These are phyloP conservation scores for Saxicola maurus DNA, from an alignment of 2,797 vertebrate genomes.

Conservation along the genomic window DNA sequence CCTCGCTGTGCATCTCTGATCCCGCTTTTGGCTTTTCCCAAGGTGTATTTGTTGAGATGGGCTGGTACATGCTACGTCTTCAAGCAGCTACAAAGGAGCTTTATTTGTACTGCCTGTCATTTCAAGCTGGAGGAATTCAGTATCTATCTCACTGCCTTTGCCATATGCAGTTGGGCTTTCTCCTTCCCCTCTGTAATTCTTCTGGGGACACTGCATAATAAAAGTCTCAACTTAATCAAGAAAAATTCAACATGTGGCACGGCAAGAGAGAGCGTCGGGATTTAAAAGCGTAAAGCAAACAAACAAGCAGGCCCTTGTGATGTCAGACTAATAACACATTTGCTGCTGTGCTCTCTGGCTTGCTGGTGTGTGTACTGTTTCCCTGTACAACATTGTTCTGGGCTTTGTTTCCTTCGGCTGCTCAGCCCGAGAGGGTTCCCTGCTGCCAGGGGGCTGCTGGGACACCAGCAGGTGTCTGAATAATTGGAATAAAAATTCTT, in stretches of 20 bases:
- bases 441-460: slow-evolving; percentile 43
- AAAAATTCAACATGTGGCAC: slow-evolving; percentile 51
- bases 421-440: slow-evolving; percentile 39
- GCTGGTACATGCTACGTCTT: neutral
- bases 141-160: slow-evolving; percentile 20
- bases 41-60: neutral
- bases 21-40: slow-evolving; percentile 23
- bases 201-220: slow-evolving; percentile 25
- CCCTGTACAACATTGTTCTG: slow-evolving; percentile 54
- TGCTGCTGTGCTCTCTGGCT: slow-evolving; percentile 19
- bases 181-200: slow-evolving; percentile 41
- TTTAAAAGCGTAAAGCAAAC: slow-evolving; percentile 49
- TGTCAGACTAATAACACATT: slow-evolving; percentile 52
- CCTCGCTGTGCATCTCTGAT: neutral
- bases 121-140: slow-evolving; percentile 45
- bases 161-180: slow-evolving; percentile 52
- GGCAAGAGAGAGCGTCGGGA: slow-evolving; percentile 17
- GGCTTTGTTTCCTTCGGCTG: slow-evolving; percentile 57
- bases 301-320: slow-evolving; percentile 49
- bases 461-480: slow-evolving; percentile 64
- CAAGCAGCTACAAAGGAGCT: slow-evolving; percentile 22
- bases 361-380: slow-evolving; percentile 41
- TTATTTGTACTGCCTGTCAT: slow-evolving; percentile 50
- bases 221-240: slow-evolving; percentile 65
- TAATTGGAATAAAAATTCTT: slow-evolving; percentile 61